These are phyloP conservation scores for Pseudolaguvia tuberculata DNA, from an alignment of 2,113 vertebrate species.

Conservation along the genomic window DNA sequence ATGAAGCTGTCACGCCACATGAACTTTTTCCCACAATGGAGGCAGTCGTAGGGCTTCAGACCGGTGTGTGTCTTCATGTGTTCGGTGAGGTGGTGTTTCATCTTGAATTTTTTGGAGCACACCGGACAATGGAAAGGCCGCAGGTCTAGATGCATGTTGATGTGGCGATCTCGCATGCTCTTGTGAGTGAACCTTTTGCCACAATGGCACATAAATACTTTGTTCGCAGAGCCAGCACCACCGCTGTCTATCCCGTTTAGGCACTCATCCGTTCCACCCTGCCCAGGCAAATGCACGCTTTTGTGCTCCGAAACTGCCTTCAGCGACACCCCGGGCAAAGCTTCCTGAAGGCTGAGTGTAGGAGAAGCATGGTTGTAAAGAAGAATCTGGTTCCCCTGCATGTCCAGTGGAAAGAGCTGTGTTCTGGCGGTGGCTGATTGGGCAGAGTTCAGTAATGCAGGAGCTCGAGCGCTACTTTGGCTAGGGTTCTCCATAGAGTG, in stretches of 20 bases:
- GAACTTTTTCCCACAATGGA: constrained; percentile 72
- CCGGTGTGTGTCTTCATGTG: constrained; percentile 76
- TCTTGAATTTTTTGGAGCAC: constrained; percentile 76
- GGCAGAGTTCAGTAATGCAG: constrained; percentile 63
- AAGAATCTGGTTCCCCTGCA: constrained; percentile 81
- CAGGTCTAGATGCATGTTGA: constrained; percentile 77
- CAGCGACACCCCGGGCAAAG: constrained; percentile 55
- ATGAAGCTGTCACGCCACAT: constrained; percentile 77
- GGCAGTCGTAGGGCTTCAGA: constrained; percentile 70
- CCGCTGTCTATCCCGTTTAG: constrained; percentile 45
- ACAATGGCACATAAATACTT: constrained; percentile 76
- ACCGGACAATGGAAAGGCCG: constrained; percentile 73
- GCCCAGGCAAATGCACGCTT: constrained; percentile 63
- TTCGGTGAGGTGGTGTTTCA: constrained; percentile 78
- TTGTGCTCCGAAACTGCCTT: constrained; percentile 65
- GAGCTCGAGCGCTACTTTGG: constrained; percentile 53
- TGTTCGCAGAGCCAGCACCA: constrained; percentile 61
- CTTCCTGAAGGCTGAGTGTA: constrained; percentile 51
- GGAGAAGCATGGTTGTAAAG: constrained; percentile 69
- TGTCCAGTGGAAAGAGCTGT: constrained; percentile 80
- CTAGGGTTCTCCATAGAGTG: constrained; percentile 57
- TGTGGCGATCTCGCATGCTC: constrained; percentile 76
- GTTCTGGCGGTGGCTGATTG: constrained; percentile 66
- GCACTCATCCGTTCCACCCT: constrained; percentile 49
- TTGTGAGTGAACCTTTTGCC: constrained; percentile 76